These are phyloP conservation scores for Omphaloscelis lunosa DNA, from an alignment of 2,888 invertebrate species.

Conservation along the genomic window DNA sequence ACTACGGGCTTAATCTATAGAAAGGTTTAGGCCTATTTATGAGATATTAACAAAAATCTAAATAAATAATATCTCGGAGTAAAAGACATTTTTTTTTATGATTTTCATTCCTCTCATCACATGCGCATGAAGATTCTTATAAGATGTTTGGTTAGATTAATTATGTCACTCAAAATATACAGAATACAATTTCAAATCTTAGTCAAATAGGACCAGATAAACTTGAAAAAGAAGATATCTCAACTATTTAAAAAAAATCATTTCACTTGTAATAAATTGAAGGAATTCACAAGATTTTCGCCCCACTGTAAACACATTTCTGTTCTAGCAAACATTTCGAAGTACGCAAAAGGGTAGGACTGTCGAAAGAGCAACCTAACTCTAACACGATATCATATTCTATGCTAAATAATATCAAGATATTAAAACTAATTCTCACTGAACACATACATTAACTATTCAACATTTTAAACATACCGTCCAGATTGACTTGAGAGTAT, in stretches of 20 bases:
- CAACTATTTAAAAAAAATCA: not conserved
- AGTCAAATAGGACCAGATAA: constrained; percentile 17
- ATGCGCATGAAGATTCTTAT: constrained; percentile 18
- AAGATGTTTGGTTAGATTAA: constrained; percentile 12
- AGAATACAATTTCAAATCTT: constrained; percentile 38
- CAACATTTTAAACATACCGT: constrained; percentile 58
- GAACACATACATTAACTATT: constrained; percentile 81
- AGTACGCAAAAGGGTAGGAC: constrained; percentile 52
- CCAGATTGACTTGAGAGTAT: constrained; percentile 47
- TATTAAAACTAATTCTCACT: constrained; percentile 84
- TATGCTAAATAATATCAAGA: constrained; percentile 82
- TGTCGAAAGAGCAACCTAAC: constrained; percentile 76
- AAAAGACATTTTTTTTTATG: constrained; percentile 27
- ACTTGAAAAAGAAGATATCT: not conserved
- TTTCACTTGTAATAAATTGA: constrained; percentile 22
- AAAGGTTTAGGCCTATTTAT: constrained; percentile 87
- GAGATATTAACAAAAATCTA: constrained; percentile 61
- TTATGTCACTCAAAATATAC: constrained; percentile 47
- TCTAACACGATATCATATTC: constrained; percentile 70
- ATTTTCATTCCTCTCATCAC: constrained; percentile 32
- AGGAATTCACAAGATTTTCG: constrained; percentile 23
- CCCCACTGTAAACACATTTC: constrained; percentile 40
- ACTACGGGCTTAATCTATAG: constrained; percentile 87
- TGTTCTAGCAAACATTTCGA: constrained; percentile 62
- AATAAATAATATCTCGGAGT: constrained; percentile 40